Evolutionary conservation across 2,113 vertebrate species (phyloP), one percentile per base, ranked within the genome.

Genomic region (Gobio gobio): DNA sequence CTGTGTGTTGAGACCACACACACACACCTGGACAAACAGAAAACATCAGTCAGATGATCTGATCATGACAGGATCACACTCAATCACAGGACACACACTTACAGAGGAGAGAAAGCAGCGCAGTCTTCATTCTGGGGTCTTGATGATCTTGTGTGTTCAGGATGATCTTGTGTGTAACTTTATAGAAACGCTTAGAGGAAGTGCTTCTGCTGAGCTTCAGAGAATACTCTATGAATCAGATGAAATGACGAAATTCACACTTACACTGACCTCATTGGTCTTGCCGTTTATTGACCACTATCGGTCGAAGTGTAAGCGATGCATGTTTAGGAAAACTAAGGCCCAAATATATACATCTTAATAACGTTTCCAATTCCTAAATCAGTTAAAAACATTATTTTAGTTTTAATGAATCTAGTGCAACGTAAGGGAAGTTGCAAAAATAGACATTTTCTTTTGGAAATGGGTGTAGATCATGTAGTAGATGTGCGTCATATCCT

Each of bases 71-170:
- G 43, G 26, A 51, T 18, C 73, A 18, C 72, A 26, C 1, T 26
- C 1, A 75, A 29, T 29, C 24, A 10, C 24, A 29, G 14, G 5
- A 33, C 18, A 20, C 51, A 26, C 16, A 29, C 73, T 75, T 51
- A 75, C 73, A 75, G 73, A 75, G 22, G 45, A 75, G 73, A 2
- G 45, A 75, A 7, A 75, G 45, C 73, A 74, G n/a, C 45, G 18
- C 45, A 13, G 24, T 16, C 73, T 75, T 75, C 73, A 75, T 75
- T 51, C 24, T 75, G 63, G 0, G 14, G 24, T 24, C 43, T 75
- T 26, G n/a, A 9, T 51, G 43, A 49, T 29, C 12, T 7, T 29
- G n/a, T 26, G 24, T 51, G 24, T 29, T 29, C 8, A 51, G 47
- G 2, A 29, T 51, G 0, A 45, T 43, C 29, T 29, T 2, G 36